These are phyloP conservation scores for Bombyx mandarina DNA, from an alignment of 1,140 invertebrate species.

Conservation along the genomic window DNA sequence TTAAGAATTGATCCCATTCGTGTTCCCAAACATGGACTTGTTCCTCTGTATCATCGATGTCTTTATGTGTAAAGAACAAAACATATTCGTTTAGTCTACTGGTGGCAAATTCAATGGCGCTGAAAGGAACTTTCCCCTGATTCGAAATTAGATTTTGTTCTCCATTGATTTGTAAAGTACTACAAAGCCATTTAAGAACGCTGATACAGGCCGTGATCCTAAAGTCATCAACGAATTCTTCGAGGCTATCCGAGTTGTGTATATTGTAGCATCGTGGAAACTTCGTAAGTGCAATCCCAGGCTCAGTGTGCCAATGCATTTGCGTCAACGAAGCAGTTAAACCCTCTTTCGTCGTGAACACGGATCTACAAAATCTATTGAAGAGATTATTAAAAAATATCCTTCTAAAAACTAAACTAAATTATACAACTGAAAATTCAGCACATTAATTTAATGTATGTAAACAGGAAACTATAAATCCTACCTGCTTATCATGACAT, in stretches of 20 bases:
- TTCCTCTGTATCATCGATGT: conserved; percentile 84
- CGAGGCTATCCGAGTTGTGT: conserved; percentile 87
- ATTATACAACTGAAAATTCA: not conserved
- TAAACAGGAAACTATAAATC: not conserved
- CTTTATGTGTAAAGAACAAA: conserved; percentile 82
- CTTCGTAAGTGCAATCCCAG: conserved; percentile 82
- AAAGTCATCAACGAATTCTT: conserved; percentile 92
- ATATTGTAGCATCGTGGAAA: conserved; percentile 92
- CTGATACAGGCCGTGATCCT: conserved; percentile 89
- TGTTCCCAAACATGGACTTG: conserved; percentile 78
- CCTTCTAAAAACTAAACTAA: no score
- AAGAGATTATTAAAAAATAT: not conserved
- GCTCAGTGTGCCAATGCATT: conserved; percentile 91
- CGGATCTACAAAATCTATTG: conserved; percentile 80
- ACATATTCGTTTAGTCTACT: conserved; percentile 83
- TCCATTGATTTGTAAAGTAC: conserved; percentile 71
- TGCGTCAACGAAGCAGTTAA: conserved; percentile 86
- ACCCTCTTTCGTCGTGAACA: conserved; percentile 93
- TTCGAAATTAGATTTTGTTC: conserved; percentile 71
- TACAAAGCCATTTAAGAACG: conserved; percentile 82
- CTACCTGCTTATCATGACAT: conserved; percentile 68
- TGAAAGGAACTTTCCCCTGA: conserved; percentile 79
- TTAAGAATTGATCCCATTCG: conserved; percentile 90
- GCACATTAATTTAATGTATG: not conserved
- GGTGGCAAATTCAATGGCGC: conserved; percentile 84